Evolutionary conservation across 1,140 invertebrate genomes (phyloP).

Genomic region (Drosophila ananassae): DNA sequence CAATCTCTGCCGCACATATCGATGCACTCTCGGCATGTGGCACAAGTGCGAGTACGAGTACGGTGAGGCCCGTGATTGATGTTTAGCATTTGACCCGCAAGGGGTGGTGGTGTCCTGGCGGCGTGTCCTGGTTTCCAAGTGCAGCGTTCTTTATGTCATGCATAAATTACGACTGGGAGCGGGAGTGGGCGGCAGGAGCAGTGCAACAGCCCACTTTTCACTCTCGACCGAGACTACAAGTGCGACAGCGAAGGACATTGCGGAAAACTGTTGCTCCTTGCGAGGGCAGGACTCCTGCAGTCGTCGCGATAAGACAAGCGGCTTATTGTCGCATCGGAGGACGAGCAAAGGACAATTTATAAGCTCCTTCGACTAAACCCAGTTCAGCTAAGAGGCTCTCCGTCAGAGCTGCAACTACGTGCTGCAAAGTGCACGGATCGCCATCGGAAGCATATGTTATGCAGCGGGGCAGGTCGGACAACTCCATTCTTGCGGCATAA

Average conservation of each 20-base stretch:
- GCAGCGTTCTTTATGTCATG: conserved; percentile 1
- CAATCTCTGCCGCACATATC: background rate
- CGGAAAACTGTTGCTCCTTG: background rate
- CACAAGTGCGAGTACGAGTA: background rate
- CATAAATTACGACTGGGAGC: background rate
- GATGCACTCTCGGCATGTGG: background rate
- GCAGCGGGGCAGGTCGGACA: background rate
- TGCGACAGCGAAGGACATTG: background rate
- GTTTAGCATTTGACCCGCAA: background rate
- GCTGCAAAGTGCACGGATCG: background rate
- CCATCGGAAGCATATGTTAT: background rate
- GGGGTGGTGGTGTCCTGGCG: too few relatives aligned
- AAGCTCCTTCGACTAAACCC: background rate
- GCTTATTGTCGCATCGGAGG: background rate
- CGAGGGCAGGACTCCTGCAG: background rate
- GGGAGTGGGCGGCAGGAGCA: too few relatives aligned
- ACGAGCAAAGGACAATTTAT: background rate
- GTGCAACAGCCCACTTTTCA: background rate
- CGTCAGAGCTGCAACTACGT: too few relatives aligned
- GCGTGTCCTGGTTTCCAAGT: background rate
- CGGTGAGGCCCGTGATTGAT: background rate
- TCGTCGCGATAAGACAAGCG: background rate
- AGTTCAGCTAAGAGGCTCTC: too few relatives aligned
- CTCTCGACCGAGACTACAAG: background rate
- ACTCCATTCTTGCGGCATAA: background rate